Percentiles rank a stretch among this genome's conserved stretches.
Conservation (phyloP, 2,797 vertebrate genomes). For the Sebastes vulpes region DNA sequence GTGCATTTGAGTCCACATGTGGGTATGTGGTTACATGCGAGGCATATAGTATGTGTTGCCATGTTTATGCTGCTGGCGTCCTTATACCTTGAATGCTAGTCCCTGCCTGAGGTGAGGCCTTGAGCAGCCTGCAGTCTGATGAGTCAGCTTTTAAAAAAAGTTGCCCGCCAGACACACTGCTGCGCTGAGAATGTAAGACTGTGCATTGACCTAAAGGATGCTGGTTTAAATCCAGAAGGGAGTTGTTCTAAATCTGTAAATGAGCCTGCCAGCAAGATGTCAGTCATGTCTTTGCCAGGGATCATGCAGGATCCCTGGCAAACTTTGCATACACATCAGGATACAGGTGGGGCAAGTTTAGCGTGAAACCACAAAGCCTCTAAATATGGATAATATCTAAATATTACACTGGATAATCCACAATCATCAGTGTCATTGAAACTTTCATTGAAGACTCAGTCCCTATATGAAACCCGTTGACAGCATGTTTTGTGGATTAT, state of each 20-base stretch:
- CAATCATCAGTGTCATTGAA: not conserved
- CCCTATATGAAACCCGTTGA: not conserved
- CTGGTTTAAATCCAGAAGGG: constrained; percentile 1
- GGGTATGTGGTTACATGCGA: not conserved
- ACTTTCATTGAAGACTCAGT: too few relatives aligned
- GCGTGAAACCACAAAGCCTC: not conserved
- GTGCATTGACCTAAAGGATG: constrained; percentile 5
- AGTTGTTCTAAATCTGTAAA: not conserved
- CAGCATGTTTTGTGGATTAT: not conserved
- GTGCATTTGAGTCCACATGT: not conserved
- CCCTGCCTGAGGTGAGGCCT: constrained; percentile 54
- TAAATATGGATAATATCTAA: not conserved
- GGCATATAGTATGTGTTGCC: not conserved
- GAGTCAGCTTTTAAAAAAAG: constrained; percentile 6
- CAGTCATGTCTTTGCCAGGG: not conserved
- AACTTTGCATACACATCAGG: not conserved
- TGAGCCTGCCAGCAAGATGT: not conserved
- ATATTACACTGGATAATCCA: not conserved
- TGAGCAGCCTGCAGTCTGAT: constrained; percentile 39
- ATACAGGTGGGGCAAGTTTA: not conserved
- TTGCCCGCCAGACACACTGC: not conserved
- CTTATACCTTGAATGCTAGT: constrained; percentile 25
- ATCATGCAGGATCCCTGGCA: not conserved
- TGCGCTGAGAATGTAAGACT: not conserved
- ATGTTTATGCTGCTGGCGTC: constrained; percentile 36